Conservation (phyloP, 2,888 invertebrate genomes). For the Desoria tigrina region DNA sequence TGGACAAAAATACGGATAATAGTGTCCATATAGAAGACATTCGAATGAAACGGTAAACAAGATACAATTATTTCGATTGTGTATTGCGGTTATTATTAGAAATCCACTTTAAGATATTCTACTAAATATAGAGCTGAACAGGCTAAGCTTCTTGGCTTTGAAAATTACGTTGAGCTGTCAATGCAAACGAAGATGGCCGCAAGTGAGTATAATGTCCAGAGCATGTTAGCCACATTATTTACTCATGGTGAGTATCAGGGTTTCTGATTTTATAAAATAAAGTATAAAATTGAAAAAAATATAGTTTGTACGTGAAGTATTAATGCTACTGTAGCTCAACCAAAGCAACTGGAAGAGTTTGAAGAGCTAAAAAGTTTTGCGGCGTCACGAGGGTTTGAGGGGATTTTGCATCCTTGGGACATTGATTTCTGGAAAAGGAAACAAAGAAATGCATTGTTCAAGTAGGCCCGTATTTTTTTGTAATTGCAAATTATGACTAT, state of each 20-base stretch:
- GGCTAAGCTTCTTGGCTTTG: conserved; percentile 76
- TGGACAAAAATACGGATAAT: conserved; percentile 63
- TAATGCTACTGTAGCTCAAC: conserved; percentile 62
- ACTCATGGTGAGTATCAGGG: conserved; percentile 31
- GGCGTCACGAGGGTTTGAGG: conserved; percentile 69
- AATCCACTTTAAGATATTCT: not conserved
- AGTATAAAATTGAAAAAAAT: too few relatives aligned
- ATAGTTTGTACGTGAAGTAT: not conserved
- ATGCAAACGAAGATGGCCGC: conserved; percentile 95
- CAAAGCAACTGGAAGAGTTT: conserved; percentile 75
- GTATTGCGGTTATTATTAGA: not conserved
- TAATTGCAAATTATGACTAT: not conserved
- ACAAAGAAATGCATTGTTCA: conserved; percentile 62
- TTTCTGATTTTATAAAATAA: too few relatives aligned
- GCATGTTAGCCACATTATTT: conserved; percentile 61
- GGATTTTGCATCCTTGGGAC: conserved; percentile 75
- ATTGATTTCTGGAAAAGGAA: conserved; percentile 83
- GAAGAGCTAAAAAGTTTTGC: conserved; percentile 72
- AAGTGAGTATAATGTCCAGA: conserved; percentile 71
- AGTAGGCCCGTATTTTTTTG: conserved; percentile 56
- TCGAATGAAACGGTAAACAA: conserved; percentile 61
- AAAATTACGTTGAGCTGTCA: conserved; percentile 78
- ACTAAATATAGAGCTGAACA: conserved; percentile 67
- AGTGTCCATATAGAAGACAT: conserved; percentile 78
- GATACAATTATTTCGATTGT: not conserved